Evolutionary conservation across 2,113 vertebrate genomes (phyloP).

Genomic region (Oncorhynchus gorbuscha): DNA sequence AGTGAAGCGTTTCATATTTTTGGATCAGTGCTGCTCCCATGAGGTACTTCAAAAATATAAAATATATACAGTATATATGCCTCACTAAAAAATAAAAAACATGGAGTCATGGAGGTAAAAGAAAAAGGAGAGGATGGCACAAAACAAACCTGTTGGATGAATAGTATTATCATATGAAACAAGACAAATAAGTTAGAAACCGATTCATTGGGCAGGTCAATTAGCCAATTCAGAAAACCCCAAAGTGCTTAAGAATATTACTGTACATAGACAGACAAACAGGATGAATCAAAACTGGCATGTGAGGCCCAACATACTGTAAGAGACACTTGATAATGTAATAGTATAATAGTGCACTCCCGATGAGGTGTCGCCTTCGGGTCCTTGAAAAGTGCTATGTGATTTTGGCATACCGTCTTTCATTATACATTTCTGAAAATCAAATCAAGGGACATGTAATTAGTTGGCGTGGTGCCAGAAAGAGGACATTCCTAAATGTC

Average conservation of each 20-base stretch:
- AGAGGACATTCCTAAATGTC: conserved; percentile 9
- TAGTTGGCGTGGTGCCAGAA: not conserved
- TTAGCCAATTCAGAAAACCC: not conserved
- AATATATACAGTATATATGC: not conserved
- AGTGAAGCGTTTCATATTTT: not conserved
- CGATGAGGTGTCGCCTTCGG: not conserved
- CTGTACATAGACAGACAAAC: not conserved
- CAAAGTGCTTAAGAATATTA: not conserved
- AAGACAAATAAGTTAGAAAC: not conserved
- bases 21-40: not conserved
- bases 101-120: conserved; percentile 8
- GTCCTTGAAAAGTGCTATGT: not conserved
- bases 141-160: conserved; percentile 29
- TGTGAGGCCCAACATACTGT: not conserved
- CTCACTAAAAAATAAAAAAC: not conserved
- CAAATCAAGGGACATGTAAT: not conserved
- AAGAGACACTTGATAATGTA: not conserved
- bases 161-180: not conserved
- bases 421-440: too few species aligned
- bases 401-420: not conserved
- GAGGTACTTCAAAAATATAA: not conserved
- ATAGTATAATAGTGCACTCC: not conserved
- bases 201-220: not conserved
- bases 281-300: not conserved
- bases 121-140: not conserved